Conservation (phyloP, 1,140 invertebrate genomes). For the Drosophila melanogaster region Release_6_plus_ISO1_MT NT_037436.4:681001-681500, state of each 20-base stretch:
- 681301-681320: constrained; percentile 9
- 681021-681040: constrained; percentile 58
- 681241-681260: constrained; percentile 17
- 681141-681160: constrained; percentile 37
- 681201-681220: constrained; percentile 13
- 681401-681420: constrained; percentile 11
- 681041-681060: not conserved
- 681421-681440: constrained; percentile 50
- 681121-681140: constrained; percentile 22
- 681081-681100: constrained; percentile 19
- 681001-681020: constrained; percentile 71
- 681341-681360: not conserved
- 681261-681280: constrained; percentile 25
- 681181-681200: constrained; percentile 46
- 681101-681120: constrained; percentile 1
- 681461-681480: constrained; percentile 84
- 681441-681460: constrained; percentile 75
- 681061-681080: not conserved
- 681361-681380: constrained; percentile 24
- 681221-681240: not conserved
- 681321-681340: not conserved
- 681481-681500: constrained; percentile 77
- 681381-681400: not conserved
- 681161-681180: constrained; percentile 69
- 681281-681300: constrained; percentile 12